phyloP scores from a whole-genome alignment of 2,888 invertebrate genomes.

The Caenorhabditis sp. region DNA sequence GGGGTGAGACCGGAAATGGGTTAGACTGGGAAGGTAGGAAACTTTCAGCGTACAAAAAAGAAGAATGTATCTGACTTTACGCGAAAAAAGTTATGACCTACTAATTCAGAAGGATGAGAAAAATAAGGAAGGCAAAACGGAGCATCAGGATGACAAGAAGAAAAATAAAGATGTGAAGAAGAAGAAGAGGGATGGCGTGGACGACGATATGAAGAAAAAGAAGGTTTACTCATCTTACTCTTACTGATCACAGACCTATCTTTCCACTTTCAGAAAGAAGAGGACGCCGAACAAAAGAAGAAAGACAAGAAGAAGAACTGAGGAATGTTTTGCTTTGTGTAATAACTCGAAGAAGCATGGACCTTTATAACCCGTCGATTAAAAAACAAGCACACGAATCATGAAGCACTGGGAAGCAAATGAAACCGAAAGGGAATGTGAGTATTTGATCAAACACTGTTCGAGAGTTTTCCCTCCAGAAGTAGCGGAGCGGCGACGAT shows the following conservation, averaged over 20 bases:
- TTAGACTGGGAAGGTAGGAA: too few relatives aligned
- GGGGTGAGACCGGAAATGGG: conserved; percentile 5
- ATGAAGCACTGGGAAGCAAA: conserved; percentile 15
- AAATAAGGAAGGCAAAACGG: conserved; percentile 9
- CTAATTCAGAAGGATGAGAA: conserved; percentile 7
- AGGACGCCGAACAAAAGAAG: conserved; percentile 6
- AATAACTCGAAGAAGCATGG: background rate
- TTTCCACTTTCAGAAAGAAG: conserved; percentile 1
- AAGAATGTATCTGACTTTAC: conserved; percentile 31
- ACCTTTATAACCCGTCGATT: too few relatives aligned
- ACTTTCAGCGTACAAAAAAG: too few relatives aligned
- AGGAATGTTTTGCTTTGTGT: too few relatives aligned
- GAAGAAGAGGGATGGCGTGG: conserved; percentile 12
- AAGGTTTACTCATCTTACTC: too few relatives aligned
- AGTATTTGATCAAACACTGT: conserved; percentile 16
- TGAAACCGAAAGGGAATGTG: background rate
- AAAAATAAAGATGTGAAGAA: conserved; percentile 1
- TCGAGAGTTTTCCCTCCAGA: conserved; percentile 28
- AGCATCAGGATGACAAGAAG: conserved; percentile 21
- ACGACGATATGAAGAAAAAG: conserved; percentile 13
- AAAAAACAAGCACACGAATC: conserved; percentile 7
- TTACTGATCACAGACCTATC: background rate
- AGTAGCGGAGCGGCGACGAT: conserved; percentile 34
- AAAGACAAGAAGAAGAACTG: conserved; percentile 15
- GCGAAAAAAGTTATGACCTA: conserved; percentile 1